phyloP scores from a whole-genome alignment of 2,113 vertebrate genomes.

The Archilochus colubris region DNA sequence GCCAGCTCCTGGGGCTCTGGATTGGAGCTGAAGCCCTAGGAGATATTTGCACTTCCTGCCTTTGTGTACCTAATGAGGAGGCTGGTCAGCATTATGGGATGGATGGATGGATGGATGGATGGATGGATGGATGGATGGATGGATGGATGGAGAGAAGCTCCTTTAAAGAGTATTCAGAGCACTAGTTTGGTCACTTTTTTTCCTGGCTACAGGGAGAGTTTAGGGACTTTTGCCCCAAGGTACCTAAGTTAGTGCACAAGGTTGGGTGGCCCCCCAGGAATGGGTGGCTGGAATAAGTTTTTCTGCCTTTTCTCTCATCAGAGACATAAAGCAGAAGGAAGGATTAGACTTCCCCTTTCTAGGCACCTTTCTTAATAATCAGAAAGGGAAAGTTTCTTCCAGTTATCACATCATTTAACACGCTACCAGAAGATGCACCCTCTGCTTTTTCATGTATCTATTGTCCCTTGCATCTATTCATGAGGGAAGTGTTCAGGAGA shows the following conservation, averaged over 20 bases:
- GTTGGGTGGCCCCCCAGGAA: not conserved
- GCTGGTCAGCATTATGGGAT: not conserved
- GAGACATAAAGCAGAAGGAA: not conserved
- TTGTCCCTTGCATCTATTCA: not conserved
- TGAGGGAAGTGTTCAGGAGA: not conserved
- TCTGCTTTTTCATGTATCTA: not conserved
- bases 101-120: not conserved
- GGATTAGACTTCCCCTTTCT: not conserved
- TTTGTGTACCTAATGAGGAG: not conserved
- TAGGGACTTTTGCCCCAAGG: not conserved
- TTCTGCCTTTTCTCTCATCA: not conserved
- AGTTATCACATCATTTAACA: not conserved
- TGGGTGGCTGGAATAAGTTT: not conserved
- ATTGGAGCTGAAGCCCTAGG: accelerated
- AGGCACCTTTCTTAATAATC: not conserved
- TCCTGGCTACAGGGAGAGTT: not conserved
- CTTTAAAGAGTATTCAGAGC: not conserved
- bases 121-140: not conserved
- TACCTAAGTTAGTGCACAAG: not conserved
- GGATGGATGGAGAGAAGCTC: not conserved
- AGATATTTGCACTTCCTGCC: not conserved
- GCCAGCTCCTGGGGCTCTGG: not conserved
- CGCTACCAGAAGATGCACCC: not conserved
- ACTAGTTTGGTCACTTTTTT: not conserved
- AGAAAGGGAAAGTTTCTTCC: not conserved